Evolutionary conservation across 2,113 vertebrate genomes (phyloP).

Genomic region (Heliornis fulica): DNA sequence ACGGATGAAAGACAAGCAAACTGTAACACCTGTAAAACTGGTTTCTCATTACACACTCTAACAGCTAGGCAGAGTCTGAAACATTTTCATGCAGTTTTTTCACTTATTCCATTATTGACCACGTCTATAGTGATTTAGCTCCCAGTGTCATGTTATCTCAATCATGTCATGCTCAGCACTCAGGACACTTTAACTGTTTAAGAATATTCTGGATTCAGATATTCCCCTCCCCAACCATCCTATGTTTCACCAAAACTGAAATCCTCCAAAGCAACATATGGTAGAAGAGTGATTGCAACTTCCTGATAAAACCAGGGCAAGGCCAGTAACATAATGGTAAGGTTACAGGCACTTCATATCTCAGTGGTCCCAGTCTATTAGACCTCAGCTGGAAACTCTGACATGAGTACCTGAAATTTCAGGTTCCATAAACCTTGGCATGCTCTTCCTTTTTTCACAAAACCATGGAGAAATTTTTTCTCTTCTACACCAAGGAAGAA

Average conservation of each 20-base stretch:
- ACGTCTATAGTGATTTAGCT: neutral
- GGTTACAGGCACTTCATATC: neutral
- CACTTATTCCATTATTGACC: neutral
- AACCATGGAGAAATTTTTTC: neutral
- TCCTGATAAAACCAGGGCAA: neutral
- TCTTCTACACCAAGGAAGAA: neutral
- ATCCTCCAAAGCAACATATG: neutral
- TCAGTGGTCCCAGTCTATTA: neutral
- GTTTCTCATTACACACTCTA: fast-evolving
- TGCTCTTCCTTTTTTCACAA: neutral
- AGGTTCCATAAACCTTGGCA: neutral
- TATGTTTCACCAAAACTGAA: neutral
- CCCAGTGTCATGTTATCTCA: neutral
- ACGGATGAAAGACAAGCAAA: neutral
- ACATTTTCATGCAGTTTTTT: neutral
- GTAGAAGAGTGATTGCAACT: neutral
- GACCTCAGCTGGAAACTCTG: neutral
- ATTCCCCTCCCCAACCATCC: fast-evolving
- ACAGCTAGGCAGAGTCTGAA: neutral
- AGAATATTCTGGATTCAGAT: neutral
- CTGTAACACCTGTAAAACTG: neutral
- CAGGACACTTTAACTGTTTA: neutral
- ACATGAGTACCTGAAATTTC: neutral
- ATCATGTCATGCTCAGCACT: neutral
- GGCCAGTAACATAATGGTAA: neutral